These are phyloP conservation scores for Lepidotrigona ventralis DNA, from an alignment of 1,140 invertebrate genomes.

Conservation along the genomic window DNA sequence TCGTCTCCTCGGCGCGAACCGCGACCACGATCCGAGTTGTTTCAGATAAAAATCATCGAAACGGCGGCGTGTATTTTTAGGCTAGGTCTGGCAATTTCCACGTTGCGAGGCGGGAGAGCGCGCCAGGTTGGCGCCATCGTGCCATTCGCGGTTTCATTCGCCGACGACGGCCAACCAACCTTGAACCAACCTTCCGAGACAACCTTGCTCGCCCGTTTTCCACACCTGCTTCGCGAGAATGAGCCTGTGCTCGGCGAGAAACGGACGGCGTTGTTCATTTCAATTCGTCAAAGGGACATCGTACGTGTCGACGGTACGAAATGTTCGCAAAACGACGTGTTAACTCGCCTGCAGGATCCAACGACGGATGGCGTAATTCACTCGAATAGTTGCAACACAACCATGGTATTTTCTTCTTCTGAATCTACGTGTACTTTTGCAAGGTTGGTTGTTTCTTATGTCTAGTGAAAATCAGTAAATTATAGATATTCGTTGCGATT, in stretches of 20 bases:
- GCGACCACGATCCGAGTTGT: conserved; percentile 21
- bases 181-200: conserved; percentile 38
- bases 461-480: too few relatives aligned
- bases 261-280: conserved; percentile 12
- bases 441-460: too few relatives aligned
- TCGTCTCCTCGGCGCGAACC: background rate
- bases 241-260: background rate
- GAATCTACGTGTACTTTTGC: too few relatives aligned
- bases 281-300: conserved; percentile 8
- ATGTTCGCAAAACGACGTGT: background rate
- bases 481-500: too few relatives aligned
- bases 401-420: background rate
- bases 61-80: conserved; percentile 30
- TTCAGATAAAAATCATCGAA: conserved; percentile 50
- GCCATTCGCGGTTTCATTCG: conserved; percentile 21
- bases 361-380: background rate
- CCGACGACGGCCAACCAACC: conserved; percentile 19
- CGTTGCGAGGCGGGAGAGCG: background rate
- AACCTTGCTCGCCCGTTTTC: conserved; percentile 25
- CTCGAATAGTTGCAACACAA: background rate
- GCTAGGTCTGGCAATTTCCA: conserved; percentile 29
- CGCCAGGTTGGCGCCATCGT: conserved; percentile 54
- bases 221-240: conserved; percentile 26
- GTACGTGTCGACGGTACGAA: conserved; percentile 4
- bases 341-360: background rate